Evolutionary conservation across 2,888 invertebrate species (phyloP).

Genomic region (Bugulina stolonifera): DNA sequence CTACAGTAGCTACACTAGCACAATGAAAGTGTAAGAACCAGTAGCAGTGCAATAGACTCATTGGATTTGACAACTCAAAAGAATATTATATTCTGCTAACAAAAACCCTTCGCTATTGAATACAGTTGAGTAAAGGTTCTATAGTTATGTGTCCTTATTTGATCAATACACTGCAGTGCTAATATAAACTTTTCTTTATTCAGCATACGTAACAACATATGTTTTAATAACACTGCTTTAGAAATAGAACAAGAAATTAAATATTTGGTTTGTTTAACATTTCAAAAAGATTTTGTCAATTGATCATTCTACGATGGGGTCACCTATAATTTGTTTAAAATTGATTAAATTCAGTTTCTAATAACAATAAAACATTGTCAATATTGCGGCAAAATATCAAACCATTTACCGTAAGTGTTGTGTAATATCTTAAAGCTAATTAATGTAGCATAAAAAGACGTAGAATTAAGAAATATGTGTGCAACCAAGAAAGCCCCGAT

Average conservation of each 20-base stretch:
- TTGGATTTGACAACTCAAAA: too few species aligned
- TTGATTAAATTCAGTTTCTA: neutral
- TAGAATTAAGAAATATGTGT: too few species aligned
- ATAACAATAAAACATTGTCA: neutral
- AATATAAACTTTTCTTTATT: too few species aligned
- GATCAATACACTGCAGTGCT: too few species aligned
- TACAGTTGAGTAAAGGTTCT: too few species aligned
- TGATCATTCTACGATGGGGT: neutral
- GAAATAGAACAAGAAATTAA: slow-evolving; percentile 12
- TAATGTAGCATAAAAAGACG: neutral
- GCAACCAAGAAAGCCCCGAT: too few species aligned
- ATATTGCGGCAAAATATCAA: neutral
- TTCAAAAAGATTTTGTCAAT: neutral
- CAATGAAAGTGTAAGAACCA: too few species aligned
- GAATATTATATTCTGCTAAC: too few species aligned
- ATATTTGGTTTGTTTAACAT: slow-evolving; percentile 16
- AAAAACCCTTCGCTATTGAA: too few species aligned
- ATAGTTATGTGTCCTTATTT: too few species aligned
- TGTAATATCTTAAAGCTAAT: neutral
- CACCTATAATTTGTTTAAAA: neutral
- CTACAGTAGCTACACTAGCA: too few species aligned
- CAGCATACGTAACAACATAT: neutral
- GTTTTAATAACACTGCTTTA: neutral
- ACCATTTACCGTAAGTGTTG: neutral
- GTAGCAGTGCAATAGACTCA: too few species aligned